phyloP scores from a whole-genome alignment of 2,888 invertebrate species.

The Lithophane ornitopus region DNA sequence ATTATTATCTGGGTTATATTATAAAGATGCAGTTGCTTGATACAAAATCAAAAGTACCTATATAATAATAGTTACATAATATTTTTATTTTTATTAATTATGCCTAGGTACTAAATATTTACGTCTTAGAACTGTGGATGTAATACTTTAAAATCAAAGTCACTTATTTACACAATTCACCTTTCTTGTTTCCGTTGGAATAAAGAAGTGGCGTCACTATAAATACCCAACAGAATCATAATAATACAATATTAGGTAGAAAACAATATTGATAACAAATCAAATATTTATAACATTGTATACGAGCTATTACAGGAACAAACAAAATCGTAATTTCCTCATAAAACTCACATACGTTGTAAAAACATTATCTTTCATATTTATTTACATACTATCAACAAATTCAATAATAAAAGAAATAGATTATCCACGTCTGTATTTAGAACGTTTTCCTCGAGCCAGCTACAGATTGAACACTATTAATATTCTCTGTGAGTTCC shows the following conservation, averaged over 20 bases:
- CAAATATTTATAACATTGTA: background rate
- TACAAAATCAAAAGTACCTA: background rate
- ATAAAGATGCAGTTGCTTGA: background rate
- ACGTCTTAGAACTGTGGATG: background rate
- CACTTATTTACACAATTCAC: background rate
- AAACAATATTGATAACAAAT: background rate
- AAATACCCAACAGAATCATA: background rate
- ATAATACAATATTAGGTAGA: background rate
- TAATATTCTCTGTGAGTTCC: conserved; percentile 19
- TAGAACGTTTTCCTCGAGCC: background rate
- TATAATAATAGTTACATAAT: background rate
- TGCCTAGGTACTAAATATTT: background rate
- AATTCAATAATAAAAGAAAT: conserved; percentile 15
- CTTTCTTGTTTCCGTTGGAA: background rate
- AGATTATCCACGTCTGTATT: conserved; percentile 1
- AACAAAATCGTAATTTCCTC: conserved; percentile 27
- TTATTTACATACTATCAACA: conserved; percentile 24
- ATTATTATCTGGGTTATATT: background rate
- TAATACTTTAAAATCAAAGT: background rate
- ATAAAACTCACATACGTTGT: conserved; percentile 21
- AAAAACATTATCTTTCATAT: conserved; percentile 28
- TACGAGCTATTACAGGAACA: background rate
- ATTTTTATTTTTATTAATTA: background rate
- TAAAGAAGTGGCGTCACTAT: background rate
- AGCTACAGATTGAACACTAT: background rate